Percentiles rank a stretch among this genome's conserved stretches.
Conservation (phyloP, 2,113 vertebrate species). For the Cynocephalus volans region DNA sequence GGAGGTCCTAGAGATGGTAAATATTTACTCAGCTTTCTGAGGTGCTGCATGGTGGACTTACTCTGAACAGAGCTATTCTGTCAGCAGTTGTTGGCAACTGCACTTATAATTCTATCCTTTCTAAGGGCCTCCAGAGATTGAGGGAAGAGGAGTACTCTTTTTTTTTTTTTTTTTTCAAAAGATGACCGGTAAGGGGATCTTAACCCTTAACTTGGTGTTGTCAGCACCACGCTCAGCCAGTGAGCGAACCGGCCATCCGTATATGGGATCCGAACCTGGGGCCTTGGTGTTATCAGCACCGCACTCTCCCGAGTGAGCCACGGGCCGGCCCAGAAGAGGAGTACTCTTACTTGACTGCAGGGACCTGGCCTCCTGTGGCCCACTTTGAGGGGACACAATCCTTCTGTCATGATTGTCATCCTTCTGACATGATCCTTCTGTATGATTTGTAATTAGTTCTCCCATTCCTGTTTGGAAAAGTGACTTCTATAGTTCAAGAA, state of each 20-base stretch:
- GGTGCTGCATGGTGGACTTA: slow-evolving; percentile 31
- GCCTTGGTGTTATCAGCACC: too few relatives aligned
- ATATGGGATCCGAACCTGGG: too few relatives aligned
- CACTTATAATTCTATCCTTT: slow-evolving; percentile 18
- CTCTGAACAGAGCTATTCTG: slow-evolving; percentile 13
- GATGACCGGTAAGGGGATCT: too few relatives aligned
- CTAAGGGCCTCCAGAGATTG: not conserved
- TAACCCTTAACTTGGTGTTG: too few relatives aligned
- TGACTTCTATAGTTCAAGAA: not conserved
- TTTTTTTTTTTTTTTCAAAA: too few relatives aligned
- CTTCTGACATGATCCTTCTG: not conserved
- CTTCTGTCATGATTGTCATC: not conserved
- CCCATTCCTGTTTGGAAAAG: not conserved
- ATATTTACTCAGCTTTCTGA: slow-evolving; percentile 65
- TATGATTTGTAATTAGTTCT: not conserved
- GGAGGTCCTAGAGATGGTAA: slow-evolving; percentile 66
- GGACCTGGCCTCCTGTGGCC: not conserved
- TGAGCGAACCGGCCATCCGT: too few relatives aligned
- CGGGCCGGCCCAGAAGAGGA: not conserved
- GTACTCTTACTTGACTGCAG: not conserved
- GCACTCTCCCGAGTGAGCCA: too few relatives aligned
- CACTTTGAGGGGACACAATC: not conserved
- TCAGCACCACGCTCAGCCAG: too few relatives aligned
- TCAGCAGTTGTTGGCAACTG: not conserved
- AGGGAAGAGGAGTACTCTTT: not conserved